These are phyloP conservation scores for Notospermus geniculatus DNA, from an alignment of 1,140 invertebrate species.

Conservation along the genomic window DNA sequence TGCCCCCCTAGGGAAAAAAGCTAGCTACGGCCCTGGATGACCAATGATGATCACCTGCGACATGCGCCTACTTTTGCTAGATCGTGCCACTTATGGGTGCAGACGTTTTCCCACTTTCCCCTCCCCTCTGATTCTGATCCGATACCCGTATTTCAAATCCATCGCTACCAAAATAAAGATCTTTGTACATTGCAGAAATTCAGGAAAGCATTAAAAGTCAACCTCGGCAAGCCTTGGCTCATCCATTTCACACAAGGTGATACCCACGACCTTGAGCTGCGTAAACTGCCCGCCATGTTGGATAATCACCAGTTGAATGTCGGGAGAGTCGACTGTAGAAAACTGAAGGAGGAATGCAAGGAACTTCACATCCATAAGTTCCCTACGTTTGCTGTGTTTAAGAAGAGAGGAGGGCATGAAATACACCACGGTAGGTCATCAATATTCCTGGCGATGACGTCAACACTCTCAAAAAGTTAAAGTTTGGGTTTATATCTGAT, in stretches of 20 bases:
- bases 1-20: no score
- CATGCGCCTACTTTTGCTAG: no score
- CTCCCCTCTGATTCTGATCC: no score
- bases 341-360: constrained; percentile 60
- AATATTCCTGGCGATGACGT: no score
- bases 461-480: no score
- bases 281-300: constrained; percentile 63
- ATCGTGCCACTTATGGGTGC: no score
- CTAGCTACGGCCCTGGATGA: no score
- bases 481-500: no score
- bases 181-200: constrained; percentile 36
- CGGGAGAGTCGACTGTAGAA: constrained; percentile 65
- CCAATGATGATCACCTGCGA: no score
- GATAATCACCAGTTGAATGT: constrained; percentile 62
- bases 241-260: constrained; percentile 66
- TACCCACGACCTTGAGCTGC: constrained; percentile 59
- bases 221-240: constrained; percentile 60
- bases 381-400: constrained; percentile 71
- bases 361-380: constrained; percentile 61
- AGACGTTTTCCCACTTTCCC: no score
- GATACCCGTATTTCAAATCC: neutral
- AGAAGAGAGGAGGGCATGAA: constrained; percentile 70
- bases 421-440: constrained; percentile 63
- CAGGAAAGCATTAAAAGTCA: constrained; percentile 28
- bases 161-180: neutral